Base-by-base conservation (phyloP, 1,140 invertebrate species). In the Hycleus phaleratus region DNA sequence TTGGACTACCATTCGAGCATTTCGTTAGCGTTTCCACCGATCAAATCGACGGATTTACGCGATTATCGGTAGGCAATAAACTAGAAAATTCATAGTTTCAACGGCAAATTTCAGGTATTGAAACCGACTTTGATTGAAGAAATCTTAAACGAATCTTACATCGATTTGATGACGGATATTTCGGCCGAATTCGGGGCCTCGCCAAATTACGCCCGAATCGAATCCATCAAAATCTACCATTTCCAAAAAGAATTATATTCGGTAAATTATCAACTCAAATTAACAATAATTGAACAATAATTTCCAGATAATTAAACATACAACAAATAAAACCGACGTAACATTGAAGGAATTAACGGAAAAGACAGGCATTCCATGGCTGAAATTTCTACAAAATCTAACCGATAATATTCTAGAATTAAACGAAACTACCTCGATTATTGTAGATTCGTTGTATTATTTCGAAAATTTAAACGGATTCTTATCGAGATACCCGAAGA, bases 1-100 rank as follows among this genome's bases (percentile, higher is more conserved):
- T 79, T 4, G 93, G 93, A 3, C 91, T 90, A 67, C 88, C 85
- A 2, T 85, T 90, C 32, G 51, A 53, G 12, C 26, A 53, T 32
- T 53, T 53, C 18, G 10, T 53, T 42, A 38, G 39, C 9, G 9
- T 52, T 24, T 10, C 25, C 6, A 45, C 42, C 9, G 46, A 40
- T 32, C 32, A 32, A 32, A 32, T 32, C 7, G 7, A 32, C 7
- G 32, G 32, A 5, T 32, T 5, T 32, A 32, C 32, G 7, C 4
- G 32, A 32, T 32, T 32, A 32, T 5, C 32, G 1, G 32, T 32
- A 32, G 32, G 18, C 18, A 18, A 45, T 26, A 10, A 25, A 44
- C 38, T 43, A 12, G 49, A 26, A 43, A 1, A 18, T 18, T 32
- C 2, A 25, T 52, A 9, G 9, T 53, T 46, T 46, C 38, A 32